These are phyloP conservation scores for Galemys pyrenaicus DNA, from an alignment of 2,113 vertebrate species.

Conservation along the genomic window DNA sequence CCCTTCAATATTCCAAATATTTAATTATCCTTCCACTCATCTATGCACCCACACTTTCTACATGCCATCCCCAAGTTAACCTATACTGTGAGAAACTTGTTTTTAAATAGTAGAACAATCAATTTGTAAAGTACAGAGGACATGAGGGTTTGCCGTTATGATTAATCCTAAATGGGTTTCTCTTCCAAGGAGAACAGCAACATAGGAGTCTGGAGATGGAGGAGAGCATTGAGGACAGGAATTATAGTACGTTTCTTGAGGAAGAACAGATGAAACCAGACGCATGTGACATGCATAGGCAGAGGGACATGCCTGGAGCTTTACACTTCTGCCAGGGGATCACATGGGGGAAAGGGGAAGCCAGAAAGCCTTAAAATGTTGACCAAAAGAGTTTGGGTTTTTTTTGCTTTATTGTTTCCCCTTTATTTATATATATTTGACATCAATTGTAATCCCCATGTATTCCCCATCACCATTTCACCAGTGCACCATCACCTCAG, in stretches of 20 bases:
- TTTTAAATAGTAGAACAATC: not conserved
- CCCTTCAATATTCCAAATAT: constrained; percentile 20
- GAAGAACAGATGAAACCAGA: not conserved
- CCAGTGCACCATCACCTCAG: no score
- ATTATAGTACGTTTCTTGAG: not conserved
- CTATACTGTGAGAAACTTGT: not conserved
- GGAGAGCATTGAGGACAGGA: not conserved
- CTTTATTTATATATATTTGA: no score
- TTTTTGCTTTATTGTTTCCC: no score
- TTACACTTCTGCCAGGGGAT: not conserved
- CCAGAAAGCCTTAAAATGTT: not conserved
- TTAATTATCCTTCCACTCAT: not conserved
- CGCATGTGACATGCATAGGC: not conserved
- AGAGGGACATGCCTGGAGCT: not conserved
- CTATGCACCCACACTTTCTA: not conserved
- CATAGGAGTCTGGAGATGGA: not conserved
- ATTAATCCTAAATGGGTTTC: not conserved
- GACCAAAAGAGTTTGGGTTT: constrained; percentile 8
- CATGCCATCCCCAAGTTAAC: not conserved
- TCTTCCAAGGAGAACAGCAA: not conserved
- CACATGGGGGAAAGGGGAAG: not conserved
- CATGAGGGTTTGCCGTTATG: not conserved
- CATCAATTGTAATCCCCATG: no score
- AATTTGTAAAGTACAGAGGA: not conserved
- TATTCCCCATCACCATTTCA: no score